phyloP scores from a whole-genome alignment of 2,888 invertebrate species.

The Ennomos quercinarius region DNA sequence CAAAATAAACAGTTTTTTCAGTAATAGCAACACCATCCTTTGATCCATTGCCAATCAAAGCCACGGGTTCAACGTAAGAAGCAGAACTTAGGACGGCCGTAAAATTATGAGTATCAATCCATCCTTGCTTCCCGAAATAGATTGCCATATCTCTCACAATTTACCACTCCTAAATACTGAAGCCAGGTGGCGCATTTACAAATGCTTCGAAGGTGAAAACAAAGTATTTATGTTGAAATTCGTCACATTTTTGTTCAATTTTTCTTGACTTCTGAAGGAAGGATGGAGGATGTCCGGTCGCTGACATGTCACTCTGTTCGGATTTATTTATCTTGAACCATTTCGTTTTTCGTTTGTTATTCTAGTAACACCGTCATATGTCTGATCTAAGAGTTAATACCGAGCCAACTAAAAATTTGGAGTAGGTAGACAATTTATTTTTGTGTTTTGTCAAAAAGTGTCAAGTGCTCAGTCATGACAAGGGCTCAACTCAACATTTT shows the following conservation, averaged over 20 bases:
- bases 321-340: no score
- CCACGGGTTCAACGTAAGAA: slow-evolving; percentile 19
- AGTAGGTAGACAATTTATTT: no score
- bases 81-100: slow-evolving; percentile 2
- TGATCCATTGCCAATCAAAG: slow-evolving; percentile 43
- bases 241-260: background rate
- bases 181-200: slow-evolving; percentile 5
- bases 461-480: no score
- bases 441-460: no score
- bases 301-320: no score
- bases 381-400: no score
- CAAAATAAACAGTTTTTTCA: background rate
- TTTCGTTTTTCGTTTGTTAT: no score
- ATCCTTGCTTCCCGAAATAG: slow-evolving; percentile 28
- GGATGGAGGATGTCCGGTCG: slow-evolving; percentile 1
- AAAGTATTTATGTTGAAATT: slow-evolving; percentile 7
- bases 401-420: no score
- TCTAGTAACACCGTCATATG: no score
- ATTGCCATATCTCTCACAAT: background rate
- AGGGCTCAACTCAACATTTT: no score
- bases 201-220: slow-evolving; percentile 4
- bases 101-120: slow-evolving; percentile 22
- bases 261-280: no score
- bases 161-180: slow-evolving; percentile 1
- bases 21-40: slow-evolving; percentile 15